Percentiles rank a stretch among this genome's conserved stretches.
These are phyloP conservation scores for Pararge aegeria DNA, from an alignment of 1,140 invertebrate genomes.

Conservation along the genomic window DNA sequence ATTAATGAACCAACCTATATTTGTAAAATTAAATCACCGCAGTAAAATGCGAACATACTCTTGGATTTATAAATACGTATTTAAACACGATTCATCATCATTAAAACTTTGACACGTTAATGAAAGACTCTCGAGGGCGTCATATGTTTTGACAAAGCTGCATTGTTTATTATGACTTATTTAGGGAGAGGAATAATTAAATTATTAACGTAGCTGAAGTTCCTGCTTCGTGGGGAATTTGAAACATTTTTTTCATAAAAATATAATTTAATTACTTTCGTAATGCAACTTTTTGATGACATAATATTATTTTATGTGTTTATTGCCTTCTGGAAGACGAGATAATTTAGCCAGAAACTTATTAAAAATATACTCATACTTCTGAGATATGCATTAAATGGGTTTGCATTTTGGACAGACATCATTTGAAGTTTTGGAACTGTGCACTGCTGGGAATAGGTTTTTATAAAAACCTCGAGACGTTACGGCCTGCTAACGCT, in stretches of 20 bases:
- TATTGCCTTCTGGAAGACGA: too few relatives aligned
- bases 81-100: slow-evolving; percentile 65
- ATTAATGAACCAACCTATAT: too few relatives aligned
- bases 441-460: too few relatives aligned
- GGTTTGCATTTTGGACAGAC: too few relatives aligned
- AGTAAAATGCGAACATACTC: slow-evolving; percentile 10
- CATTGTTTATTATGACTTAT: slow-evolving; percentile 36
- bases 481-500: too few relatives aligned
- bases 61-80: slow-evolving; percentile 25
- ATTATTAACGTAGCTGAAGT: slow-evolving; percentile 17
- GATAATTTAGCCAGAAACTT: too few relatives aligned
- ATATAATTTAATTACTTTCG: not conserved
- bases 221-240: not conserved
- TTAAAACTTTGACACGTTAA: slow-evolving; percentile 63
- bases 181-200: slow-evolving; percentile 14
- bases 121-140: slow-evolving; percentile 48
- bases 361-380: too few relatives aligned
- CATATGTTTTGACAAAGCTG: slow-evolving; percentile 42
- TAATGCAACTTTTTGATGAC: not conserved
- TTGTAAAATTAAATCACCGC: slow-evolving; percentile 9
- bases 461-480: too few relatives aligned
- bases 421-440: too few relatives aligned
- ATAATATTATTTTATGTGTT: not conserved
- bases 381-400: too few relatives aligned
- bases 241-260: not conserved